These are phyloP conservation scores for Enteromius afrohamiltoni DNA, from an alignment of 2,797 vertebrate genomes.

Conservation along the genomic window DNA sequence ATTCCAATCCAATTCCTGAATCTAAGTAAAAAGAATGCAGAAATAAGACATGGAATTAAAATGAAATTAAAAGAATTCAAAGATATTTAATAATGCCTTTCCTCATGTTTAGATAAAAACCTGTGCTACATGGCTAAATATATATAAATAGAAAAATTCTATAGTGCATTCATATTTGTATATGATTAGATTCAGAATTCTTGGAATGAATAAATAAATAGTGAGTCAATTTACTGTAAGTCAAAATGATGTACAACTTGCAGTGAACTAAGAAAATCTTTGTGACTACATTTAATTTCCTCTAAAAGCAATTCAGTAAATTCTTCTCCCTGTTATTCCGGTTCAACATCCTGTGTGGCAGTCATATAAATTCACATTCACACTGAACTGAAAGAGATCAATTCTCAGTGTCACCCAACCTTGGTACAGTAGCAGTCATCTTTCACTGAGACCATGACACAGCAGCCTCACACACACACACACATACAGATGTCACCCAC, in stretches of 20 bases:
- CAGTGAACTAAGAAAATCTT: not conserved
- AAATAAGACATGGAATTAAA: not conserved
- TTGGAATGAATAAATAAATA: not conserved
- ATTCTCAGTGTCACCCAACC: not conserved
- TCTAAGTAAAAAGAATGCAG: not conserved
- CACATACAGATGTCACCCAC: slow-evolving; percentile 40
- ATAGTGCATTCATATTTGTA: not conserved
- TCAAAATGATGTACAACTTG: not conserved
- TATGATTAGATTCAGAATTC: not conserved
- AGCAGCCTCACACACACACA: slow-evolving; percentile 25
- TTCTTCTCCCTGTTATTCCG: not conserved
- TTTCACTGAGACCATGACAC: slow-evolving; percentile 27
- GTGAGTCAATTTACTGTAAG: not conserved
- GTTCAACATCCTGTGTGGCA: not conserved
- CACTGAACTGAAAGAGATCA: not conserved
- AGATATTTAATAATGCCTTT: not conserved
- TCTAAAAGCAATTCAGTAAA: not conserved
- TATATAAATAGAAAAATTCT: not conserved
- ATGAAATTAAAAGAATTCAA: not conserved
- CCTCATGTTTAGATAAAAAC: not conserved
- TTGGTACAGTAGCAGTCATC: not conserved
- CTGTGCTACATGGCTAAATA: not conserved
- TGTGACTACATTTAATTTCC: not conserved
- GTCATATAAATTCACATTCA: not conserved
- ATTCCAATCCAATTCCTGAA: not conserved